A percentile compares a stretch with the other conserved stretches of the same genome.
phyloP scores from a whole-genome alignment of 2,888 invertebrate genomes.

The Torymus tubicola region DNA sequence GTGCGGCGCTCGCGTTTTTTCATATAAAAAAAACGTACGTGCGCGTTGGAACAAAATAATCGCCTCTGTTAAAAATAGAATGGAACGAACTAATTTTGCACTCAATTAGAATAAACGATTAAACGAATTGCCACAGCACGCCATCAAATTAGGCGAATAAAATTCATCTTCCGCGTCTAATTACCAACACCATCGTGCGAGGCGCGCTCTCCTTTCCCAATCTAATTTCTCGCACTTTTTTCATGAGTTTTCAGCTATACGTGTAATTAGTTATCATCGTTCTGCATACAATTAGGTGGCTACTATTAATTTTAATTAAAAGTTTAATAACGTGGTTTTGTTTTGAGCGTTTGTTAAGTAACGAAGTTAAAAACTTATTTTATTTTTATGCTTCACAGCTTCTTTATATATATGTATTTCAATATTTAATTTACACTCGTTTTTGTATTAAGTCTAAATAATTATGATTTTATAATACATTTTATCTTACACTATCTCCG shows the following conservation, averaged over 20 bases:
- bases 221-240: conserved; percentile 39
- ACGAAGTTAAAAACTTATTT: too few relatives aligned
- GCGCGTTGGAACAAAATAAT: conserved; percentile 36
- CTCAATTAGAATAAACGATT: conserved; percentile 56
- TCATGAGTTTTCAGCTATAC: conserved; percentile 11
- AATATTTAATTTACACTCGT: too few relatives aligned
- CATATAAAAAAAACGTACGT: conserved; percentile 42
- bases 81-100: conserved; percentile 51
- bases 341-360: too few relatives aligned
- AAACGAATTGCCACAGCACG: conserved; percentile 29
- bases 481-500: too few relatives aligned
- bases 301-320: neutral
- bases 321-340: too few relatives aligned
- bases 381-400: too few relatives aligned
- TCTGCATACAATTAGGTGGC: conserved; percentile 7
- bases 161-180: conserved; percentile 54
- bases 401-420: too few relatives aligned
- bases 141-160: conserved; percentile 53
- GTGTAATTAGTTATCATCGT: conserved; percentile 3
- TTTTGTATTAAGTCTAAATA: too few relatives aligned
- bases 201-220: neutral
- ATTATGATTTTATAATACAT: too few relatives aligned
- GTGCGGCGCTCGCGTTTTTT: conserved; percentile 25
- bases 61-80: conserved; percentile 44
- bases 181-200: conserved; percentile 28